phyloP scores from a whole-genome alignment of 2,113 vertebrate genomes.

The Halcyon senegalensis region DNA sequence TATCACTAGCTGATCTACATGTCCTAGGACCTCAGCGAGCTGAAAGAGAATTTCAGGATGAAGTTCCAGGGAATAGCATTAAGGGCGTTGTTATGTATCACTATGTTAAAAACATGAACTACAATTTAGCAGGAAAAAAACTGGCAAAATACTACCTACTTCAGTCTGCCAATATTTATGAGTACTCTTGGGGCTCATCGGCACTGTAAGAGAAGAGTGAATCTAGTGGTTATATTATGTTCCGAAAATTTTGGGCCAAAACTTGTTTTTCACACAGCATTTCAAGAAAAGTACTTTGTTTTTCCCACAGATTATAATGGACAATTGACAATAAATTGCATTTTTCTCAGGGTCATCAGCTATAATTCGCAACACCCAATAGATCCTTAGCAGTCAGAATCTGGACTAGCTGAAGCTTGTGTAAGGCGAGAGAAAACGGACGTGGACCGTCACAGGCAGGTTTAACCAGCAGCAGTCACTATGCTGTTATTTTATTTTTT shows the following conservation, averaged over 20 bases:
- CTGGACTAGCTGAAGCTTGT: background rate
- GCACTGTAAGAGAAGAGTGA: slow-evolving; percentile 7
- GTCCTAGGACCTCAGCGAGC: slow-evolving; percentile 7
- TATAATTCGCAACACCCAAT: background rate
- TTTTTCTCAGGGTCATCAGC: slow-evolving; percentile 51
- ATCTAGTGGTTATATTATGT: slow-evolving; percentile 22
- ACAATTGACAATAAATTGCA: slow-evolving; percentile 28
- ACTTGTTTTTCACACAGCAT: slow-evolving; percentile 36
- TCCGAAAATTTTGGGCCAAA: slow-evolving; percentile 40
- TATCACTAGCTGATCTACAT: background rate
- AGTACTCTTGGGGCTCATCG: slow-evolving; percentile 46
- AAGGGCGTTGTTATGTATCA: slow-evolving; percentile 51
- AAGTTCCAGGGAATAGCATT: slow-evolving; percentile 21
- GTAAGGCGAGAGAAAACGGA: background rate
- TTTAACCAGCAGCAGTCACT: background rate
- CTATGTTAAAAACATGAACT: slow-evolving; percentile 54
- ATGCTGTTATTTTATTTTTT: background rate
- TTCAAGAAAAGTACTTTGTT: slow-evolving; percentile 58
- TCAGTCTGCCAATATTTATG: slow-evolving; percentile 45
- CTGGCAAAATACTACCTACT: slow-evolving; percentile 49
- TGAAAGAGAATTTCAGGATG: slow-evolving; percentile 37
- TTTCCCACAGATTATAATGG: slow-evolving; percentile 60
- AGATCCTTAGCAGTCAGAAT: background rate
- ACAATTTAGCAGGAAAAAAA: slow-evolving; percentile 34
- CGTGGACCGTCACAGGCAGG: background rate